Evolutionary conservation across 2,888 invertebrate species (phyloP), one percentile per base, ranked within the genome.

Genomic region (Ennomos erosarius): DNA sequence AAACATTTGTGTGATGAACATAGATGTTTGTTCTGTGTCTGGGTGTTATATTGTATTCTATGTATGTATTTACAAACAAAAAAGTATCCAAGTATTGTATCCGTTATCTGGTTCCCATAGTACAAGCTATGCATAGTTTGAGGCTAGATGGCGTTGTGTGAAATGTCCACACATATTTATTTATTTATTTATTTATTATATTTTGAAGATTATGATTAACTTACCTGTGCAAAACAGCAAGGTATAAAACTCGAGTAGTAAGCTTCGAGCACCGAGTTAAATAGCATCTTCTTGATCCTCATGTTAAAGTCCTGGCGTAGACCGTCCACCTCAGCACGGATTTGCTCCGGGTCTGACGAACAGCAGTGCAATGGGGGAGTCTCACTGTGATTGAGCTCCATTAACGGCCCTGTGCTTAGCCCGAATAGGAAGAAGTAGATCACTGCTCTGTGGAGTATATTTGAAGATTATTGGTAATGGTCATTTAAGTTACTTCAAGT

Each of bases 171-270:
- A n/a, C n/a, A n/a, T n/a, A n/a, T n/a, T n/a, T n/a, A n/a, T n/a
- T n/a, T n/a, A n/a, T n/a, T n/a, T n/a, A n/a, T n/a, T n/a, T 16
- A 16, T 16, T 2, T 16, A 16, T 16, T 16, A 16, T 16, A 16
- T 16, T 16, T 16, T 16, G 16, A 16, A 16, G 3, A 16, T 16
- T 16, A 16, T 16, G 1, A 46, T 5, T 4, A 46, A 1, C 80
- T 87, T 12, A 97, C 97, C 93, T 97, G 96, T 36, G 97, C 96
- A 93, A 98, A 98, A 80, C 97, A 96, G 76, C 97, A 96, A 0
- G 98, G 98, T 58, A 98, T 94, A 78, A 98, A 96, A 56, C 97
- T 96, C 42, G 97, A 95, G 82, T 98, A 98, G 81, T 98, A 98
- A 0, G 98, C 96, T 71, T 96, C 96, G 8, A 97, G 85, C 43